Conservation (phyloP, 2,113 vertebrate species). For the Pluvialis apricaria region DNA sequence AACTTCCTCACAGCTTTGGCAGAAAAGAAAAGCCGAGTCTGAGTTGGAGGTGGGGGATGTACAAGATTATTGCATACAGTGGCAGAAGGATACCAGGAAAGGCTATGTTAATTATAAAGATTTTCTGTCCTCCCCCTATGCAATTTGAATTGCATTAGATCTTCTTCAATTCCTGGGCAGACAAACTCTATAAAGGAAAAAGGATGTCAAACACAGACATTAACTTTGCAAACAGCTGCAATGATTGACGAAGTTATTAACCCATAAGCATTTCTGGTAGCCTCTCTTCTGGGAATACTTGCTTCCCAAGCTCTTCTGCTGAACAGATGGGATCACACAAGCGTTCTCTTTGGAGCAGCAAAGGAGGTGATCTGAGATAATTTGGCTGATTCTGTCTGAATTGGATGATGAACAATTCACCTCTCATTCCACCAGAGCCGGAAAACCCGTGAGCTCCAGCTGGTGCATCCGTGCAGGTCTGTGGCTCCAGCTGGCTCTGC, state of each 20-base stretch:
- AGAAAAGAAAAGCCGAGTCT: not conserved
- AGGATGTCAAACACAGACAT: not conserved
- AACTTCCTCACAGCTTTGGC: not conserved
- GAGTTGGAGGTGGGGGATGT: not conserved
- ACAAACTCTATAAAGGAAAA: not conserved
- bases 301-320: not conserved
- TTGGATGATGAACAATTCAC: not conserved
- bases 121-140: not conserved
- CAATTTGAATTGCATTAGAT: not conserved
- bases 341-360: not conserved
- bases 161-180: not conserved
- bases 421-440: not conserved
- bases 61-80: not conserved
- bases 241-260: not conserved
- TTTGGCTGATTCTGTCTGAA: not conserved
- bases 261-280: not conserved
- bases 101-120: not conserved
- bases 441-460: not conserved
- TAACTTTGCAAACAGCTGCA: not conserved
- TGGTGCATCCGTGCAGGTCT: not conserved
- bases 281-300: not conserved
- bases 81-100: not conserved
- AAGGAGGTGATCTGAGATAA: not conserved
- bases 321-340: constrained; percentile 13
- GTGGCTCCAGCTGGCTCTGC: not conserved